Evolutionary conservation across 1,140 invertebrate genomes (phyloP).

Genomic region (Drosophila nigromelanica): DNA sequence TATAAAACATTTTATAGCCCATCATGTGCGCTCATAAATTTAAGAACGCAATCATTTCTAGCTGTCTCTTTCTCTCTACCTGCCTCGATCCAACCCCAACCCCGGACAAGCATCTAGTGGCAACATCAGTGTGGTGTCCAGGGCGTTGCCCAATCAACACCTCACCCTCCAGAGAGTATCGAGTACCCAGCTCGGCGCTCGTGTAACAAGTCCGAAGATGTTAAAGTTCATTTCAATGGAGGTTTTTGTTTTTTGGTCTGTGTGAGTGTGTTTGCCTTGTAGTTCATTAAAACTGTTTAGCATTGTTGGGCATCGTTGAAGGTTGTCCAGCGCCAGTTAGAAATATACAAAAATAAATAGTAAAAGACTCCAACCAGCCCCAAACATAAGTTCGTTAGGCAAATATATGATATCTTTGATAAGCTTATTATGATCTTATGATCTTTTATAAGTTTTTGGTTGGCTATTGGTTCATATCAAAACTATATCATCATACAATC

Average conservation of each 20-base stretch:
- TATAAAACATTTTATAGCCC: constrained; percentile 81
- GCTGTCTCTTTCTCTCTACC: background rate
- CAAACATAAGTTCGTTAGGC: background rate
- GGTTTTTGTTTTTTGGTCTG: background rate
- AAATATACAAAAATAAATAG: constrained; percentile 1
- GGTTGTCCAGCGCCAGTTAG: constrained; percentile 31
- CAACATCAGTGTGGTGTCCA: constrained; percentile 45
- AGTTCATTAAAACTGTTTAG: constrained; percentile 78
- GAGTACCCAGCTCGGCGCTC: background rate
- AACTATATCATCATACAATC: no score
- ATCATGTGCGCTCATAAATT: constrained; percentile 78
- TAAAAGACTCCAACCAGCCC: background rate
- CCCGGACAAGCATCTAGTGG: background rate
- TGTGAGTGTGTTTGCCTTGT: constrained; percentile 45
- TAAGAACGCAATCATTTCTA: constrained; percentile 67
- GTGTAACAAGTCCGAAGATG: constrained; percentile 68
- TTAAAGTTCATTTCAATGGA: constrained; percentile 34
- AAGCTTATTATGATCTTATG: background rate
- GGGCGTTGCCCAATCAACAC: constrained; percentile 81
- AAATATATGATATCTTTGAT: background rate
- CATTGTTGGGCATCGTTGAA: constrained; percentile 63
- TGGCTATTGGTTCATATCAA: background rate
- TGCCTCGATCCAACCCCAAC: no score
- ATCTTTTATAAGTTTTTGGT: background rate
- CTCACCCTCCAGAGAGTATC: constrained; percentile 28